Percentiles rank a stretch among this genome's conserved stretches.
Conservation (phyloP, 2,113 vertebrate genomes). For the Thalassoma bifasciatum region DNA sequence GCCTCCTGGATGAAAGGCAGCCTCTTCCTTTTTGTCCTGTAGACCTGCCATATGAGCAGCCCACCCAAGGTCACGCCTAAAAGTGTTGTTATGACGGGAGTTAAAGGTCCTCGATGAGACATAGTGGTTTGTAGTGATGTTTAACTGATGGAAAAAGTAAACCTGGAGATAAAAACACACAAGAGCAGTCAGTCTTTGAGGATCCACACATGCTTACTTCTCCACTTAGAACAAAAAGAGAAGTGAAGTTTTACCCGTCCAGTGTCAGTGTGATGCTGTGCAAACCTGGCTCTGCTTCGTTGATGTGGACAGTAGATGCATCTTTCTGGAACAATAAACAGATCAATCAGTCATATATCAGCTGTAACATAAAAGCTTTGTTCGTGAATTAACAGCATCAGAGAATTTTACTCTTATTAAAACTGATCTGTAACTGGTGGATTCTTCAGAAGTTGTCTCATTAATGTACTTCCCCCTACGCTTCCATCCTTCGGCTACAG, state of each 20-base stretch:
- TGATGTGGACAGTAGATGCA: constrained; percentile 20
- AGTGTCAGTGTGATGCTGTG: constrained; percentile 37
- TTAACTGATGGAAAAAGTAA: constrained; percentile 19
- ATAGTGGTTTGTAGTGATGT: constrained; percentile 72
- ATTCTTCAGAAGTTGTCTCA: too few relatives aligned
- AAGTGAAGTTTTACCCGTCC: constrained; percentile 26
- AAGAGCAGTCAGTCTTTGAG: neutral
- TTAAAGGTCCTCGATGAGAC: constrained; percentile 85
- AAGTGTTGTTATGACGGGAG: constrained; percentile 85
- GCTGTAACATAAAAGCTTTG: too few relatives aligned
- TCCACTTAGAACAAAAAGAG: neutral
- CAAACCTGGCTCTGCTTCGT: constrained; percentile 15
- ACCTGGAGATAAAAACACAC: constrained; percentile 21
- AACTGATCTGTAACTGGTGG: too few relatives aligned
- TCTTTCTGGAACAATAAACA: constrained; percentile 35
- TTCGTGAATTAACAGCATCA: too few relatives aligned
- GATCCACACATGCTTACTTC: neutral
- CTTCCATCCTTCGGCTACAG: too few relatives aligned
- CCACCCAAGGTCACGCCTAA: constrained; percentile 88
- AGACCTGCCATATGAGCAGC: constrained; percentile 88
- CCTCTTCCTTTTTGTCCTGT: constrained; percentile 68
- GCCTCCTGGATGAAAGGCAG: constrained; percentile 59
- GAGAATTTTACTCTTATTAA: too few relatives aligned
- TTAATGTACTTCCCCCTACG: too few relatives aligned
- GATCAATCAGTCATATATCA: too few relatives aligned